Evolutionary conservation across 2,888 invertebrate genomes (phyloP), one percentile per base, ranked within the genome.

Genomic region (Limnephilus marmoratus): DNA sequence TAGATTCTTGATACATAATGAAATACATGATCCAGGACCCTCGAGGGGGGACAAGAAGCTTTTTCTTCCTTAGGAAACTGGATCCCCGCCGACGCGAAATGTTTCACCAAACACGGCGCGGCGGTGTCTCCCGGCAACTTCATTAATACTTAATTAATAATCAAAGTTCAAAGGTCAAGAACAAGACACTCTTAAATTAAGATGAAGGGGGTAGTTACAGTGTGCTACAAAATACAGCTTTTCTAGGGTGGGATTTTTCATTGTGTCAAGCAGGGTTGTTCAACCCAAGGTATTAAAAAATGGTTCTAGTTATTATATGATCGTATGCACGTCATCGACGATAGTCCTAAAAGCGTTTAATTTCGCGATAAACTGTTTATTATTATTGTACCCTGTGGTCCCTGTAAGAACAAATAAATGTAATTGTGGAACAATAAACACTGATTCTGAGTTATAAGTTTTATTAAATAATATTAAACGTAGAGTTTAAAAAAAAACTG

Each of bases 71-170:
- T 68, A 1, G n/a, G 68, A 68, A 68, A 68, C 68, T 24, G 1
- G 68, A 68, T 24, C 68, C 68, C 18, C 68, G n/a, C 68, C 68
- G 24, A 68, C 24, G n/a, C 24, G 68, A 68, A 68, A 68, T 68
- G 68, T 68, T 68, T n/a, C 68, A 68, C 68, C 68, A 68, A 68
- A 68, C n/a, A n/a, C n/a, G 24, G 9, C 68, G 9, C n/a, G 68
- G 24, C 68, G 24, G 9, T 68, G 68, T 68, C 68, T 68, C 68
- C n/a, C 9, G 24, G 68, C 68, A 24, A 68, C 24, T 68, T 68
- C 68, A n/a, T 68, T 68, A 68, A 68, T 68, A 68, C 68, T n/a
- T 68, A 68, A 68, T 68, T 68, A 68, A 68, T 68, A 68, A 68
- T 68, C 68, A 68, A 68, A 68, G 68, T 68, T 68, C 68, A 68